phyloP scores from a whole-genome alignment of 2,113 vertebrate genomes.

The Falcunculus frontatus region DNA sequence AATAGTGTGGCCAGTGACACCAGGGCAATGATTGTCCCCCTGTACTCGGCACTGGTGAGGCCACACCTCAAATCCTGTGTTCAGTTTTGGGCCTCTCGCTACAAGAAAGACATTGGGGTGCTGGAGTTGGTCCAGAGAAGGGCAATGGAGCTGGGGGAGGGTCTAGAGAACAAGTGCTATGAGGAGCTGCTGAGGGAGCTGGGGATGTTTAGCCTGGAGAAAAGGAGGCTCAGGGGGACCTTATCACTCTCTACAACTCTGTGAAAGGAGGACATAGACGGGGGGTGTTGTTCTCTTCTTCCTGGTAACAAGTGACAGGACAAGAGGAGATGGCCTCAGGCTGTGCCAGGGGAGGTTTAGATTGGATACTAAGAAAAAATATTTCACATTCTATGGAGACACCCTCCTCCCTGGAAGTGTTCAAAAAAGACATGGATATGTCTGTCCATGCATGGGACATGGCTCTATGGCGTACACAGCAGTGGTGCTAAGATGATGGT shows the following conservation, averaged over 20 bases:
- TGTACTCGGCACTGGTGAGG: neutral
- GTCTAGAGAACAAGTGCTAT: neutral
- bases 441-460: neutral
- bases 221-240: fast-evolving
- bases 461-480: neutral
- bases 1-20: neutral
- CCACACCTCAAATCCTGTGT: fast-evolving
- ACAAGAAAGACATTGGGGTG: neutral
- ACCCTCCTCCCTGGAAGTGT: neutral
- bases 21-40: neutral
- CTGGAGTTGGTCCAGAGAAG: neutral
- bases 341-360: neutral
- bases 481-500: neutral
- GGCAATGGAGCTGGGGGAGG: neutral
- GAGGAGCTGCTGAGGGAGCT: neutral
- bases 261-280: neutral
- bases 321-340: neutral
- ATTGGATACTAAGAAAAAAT: neutral
- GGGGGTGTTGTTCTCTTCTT: neutral
- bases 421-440: neutral
- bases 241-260: fast-evolving
- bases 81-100: fast-evolving
- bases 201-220: neutral
- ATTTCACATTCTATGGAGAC: too few relatives aligned
- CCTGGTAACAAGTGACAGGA: neutral